Evolutionary conservation across 2,113 vertebrate species (phyloP).

Genomic region (Heterochromis multidens): DNA sequence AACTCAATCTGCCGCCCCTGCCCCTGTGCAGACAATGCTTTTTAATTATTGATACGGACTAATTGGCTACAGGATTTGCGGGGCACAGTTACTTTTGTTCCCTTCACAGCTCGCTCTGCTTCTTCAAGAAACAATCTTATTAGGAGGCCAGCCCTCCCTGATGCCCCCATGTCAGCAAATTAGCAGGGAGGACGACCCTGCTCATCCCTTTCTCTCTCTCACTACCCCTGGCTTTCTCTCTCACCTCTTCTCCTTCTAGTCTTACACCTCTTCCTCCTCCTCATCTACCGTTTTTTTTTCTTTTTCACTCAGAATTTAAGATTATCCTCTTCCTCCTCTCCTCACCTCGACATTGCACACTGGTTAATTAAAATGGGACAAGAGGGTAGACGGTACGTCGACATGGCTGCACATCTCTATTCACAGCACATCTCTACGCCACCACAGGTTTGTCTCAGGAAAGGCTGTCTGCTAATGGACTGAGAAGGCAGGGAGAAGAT

Average conservation of each 20-base stretch:
- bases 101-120: constrained; percentile 83
- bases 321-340: constrained; percentile 37
- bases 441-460: not conserved
- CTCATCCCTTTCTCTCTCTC: constrained; percentile 1
- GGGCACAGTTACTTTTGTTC: constrained; percentile 91
- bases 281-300: not conserved
- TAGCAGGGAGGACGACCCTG: constrained; percentile 76
- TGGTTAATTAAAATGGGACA: constrained; percentile 59
- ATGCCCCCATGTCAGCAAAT: constrained; percentile 81
- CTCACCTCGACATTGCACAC: constrained; percentile 56
- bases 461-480: constrained; percentile 26
- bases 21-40: constrained; percentile 85
- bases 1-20: constrained; percentile 82
- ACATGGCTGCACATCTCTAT: constrained; percentile 17
- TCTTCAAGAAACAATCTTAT: constrained; percentile 85
- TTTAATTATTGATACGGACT: constrained; percentile 97
- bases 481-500: not conserved
- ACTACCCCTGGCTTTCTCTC: constrained; percentile 1
- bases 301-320: constrained; percentile 51
- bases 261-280: not conserved
- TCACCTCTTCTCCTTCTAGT: not conserved
- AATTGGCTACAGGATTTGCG: constrained; percentile 96
- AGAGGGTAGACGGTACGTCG: constrained; percentile 2
- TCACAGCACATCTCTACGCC: not conserved
- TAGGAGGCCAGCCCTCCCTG: constrained; percentile 67